Evolutionary conservation across 1,140 invertebrate genomes (phyloP).

Genomic region (Tetramorium parvispinum): DNA sequence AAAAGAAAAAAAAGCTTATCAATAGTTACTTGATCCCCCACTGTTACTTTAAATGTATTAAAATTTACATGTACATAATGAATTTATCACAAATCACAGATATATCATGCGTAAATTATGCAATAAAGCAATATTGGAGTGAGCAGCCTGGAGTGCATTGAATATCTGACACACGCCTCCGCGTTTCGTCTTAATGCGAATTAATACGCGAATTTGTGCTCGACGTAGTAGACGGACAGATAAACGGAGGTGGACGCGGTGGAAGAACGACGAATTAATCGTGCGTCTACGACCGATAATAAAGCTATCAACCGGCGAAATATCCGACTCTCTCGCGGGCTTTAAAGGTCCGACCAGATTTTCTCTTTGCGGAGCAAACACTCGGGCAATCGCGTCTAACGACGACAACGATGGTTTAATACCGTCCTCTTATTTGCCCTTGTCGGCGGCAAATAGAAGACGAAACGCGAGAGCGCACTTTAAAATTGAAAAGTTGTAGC

Average conservation of each 20-base stretch:
- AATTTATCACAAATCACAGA: not conserved
- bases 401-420: constrained; percentile 20
- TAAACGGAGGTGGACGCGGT: constrained; percentile 6
- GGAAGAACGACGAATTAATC: constrained; percentile 42
- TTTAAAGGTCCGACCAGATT: constrained; percentile 33
- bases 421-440: constrained; percentile 26
- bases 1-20: not conserved
- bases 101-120: not conserved
- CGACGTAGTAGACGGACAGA: not conserved
- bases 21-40: not conserved
- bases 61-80: not conserved
- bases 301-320: constrained; percentile 18
- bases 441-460: constrained; percentile 30
- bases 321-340: constrained; percentile 9
- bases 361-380: constrained; percentile 53
- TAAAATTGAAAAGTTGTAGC: not conserved
- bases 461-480: not conserved
- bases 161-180: constrained; percentile 6
- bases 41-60: not conserved
- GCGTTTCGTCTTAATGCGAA: not conserved
- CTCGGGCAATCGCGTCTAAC: constrained; percentile 39
- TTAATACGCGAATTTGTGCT: not conserved
- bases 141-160: not conserved
- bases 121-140: not conserved
- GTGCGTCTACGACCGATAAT: constrained; percentile 37